Evolutionary conservation across 2,797 vertebrate genomes (phyloP), one percentile per base, ranked within the genome.

Genomic region (Coranthus polyacanthus): DNA sequence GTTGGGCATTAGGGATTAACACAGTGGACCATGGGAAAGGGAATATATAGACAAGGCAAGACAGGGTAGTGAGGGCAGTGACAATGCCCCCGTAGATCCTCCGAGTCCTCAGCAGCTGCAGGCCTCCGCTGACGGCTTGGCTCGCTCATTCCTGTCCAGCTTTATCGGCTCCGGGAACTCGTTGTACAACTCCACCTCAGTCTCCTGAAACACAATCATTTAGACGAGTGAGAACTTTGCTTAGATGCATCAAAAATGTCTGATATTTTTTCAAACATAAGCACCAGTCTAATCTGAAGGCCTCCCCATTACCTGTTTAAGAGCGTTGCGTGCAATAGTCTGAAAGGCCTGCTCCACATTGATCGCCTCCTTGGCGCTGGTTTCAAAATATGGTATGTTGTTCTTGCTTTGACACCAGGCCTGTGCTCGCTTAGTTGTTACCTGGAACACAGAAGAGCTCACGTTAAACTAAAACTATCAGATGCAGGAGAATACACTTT

Each of bases 361-460:
- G 90, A 99, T 99, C 47, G 98, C 98, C 88, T 99, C 98, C 94
- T 99, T 99, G 88, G 98, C 97, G 80, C 98, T 99, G 91, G 98
- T 99, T 94, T 99, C 97, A 16, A 99, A 99, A 90, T 99, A 99
- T 1, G 98, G 98, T 93, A 99, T 99, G 93, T 98, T 99, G 94
- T 99, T 99, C 95, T 99, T 99, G 94, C 97, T 99, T 94, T 98
- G 98, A 93, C 98, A 99, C 98, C 98, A 99, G 76, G 96, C 96
- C 89, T 99, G 98, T 42, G 98, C 97, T 80, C 98, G 92, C 89
- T 99, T 99, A 79, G 98, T 99, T 83, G 97, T 96, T 85, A 99
- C 98, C 98, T 99, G 83, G 45, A 76, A 71, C 11, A 62, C 29
- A 71, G 43, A 63, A 15, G n/a, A 61, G 41, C 6, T 3, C 6